A percentile compares a stretch with the other conserved stretches of the same genome.
These are phyloP conservation scores for Antigone vipio DNA, from an alignment of 2,113 vertebrate genomes.

Conservation along the genomic window DNA sequence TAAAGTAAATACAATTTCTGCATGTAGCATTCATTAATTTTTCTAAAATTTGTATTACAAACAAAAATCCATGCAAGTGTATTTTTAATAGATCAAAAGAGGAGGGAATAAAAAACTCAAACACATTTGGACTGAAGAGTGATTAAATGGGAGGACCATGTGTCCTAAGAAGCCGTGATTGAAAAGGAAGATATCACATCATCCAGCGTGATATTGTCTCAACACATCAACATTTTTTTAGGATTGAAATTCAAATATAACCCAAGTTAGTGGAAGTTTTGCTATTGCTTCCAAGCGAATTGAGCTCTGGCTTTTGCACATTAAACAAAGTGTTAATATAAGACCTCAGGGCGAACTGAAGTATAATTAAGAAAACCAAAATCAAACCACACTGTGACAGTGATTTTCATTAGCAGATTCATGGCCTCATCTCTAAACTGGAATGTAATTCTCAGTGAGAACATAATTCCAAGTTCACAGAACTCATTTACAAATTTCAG, in stretches of 20 bases:
- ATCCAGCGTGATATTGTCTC: not conserved
- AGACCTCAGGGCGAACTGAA: not conserved
- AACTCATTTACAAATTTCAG: not conserved
- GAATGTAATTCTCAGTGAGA: not conserved
- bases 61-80: not conserved
- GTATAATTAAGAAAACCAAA: not conserved
- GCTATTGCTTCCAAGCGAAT: not conserved
- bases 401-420: conserved; percentile 4
- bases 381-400: not conserved
- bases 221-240: not conserved
- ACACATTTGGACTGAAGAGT: not conserved
- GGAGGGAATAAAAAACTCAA: not conserved
- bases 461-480: not conserved
- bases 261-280: not conserved
- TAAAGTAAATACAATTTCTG: conserved; percentile 8
- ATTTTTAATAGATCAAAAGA: not conserved
- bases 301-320: not conserved
- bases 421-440: not conserved
- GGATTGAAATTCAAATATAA: not conserved
- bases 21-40: not conserved
- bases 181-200: not conserved
- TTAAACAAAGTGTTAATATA: not conserved
- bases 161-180: not conserved
- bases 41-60: not conserved
- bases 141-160: not conserved